Percentiles rank a stretch among this genome's conserved stretches.
Evolutionary conservation across 1,140 invertebrate genomes (phyloP).

Genomic region (Drosophila azteca): DNA sequence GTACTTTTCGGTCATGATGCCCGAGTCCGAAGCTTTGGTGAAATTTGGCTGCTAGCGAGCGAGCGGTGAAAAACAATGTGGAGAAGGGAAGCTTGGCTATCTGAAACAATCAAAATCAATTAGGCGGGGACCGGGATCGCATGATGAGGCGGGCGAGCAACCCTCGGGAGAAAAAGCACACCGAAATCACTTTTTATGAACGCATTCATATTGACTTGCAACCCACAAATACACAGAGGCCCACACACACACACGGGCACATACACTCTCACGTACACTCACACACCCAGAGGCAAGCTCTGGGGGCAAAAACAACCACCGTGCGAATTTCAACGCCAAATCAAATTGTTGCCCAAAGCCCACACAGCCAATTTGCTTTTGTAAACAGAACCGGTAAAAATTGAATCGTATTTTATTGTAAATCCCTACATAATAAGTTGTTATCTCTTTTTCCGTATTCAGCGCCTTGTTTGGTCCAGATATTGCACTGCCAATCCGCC

Average conservation of each 20-base stretch:
- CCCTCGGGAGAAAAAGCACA: not conserved
- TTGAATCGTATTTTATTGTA: constrained; percentile 5
- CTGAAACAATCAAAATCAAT: constrained; percentile 31
- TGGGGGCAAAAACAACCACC: constrained; percentile 65
- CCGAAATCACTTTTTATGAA: too few species aligned
- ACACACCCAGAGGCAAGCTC: too few species aligned
- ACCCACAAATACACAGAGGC: constrained; percentile 16
- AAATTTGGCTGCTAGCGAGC: constrained; percentile 1
- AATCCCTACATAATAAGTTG: constrained; percentile 14
- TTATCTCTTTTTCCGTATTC: constrained; percentile 21
- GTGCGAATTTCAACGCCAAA: constrained; percentile 50
- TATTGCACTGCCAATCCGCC: constrained; percentile 39
- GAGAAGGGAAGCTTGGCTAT: not conserved
- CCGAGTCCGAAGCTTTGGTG: constrained; percentile 28
- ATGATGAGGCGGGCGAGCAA: not conserved
- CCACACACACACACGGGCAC: constrained; percentile 20
- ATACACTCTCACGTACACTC: not conserved
- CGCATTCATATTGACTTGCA: constrained; percentile 14
- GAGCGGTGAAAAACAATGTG: constrained; percentile 3
- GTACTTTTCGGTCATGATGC: constrained; percentile 77
- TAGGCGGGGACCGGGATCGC: constrained; percentile 24
- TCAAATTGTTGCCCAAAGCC: constrained; percentile 53
- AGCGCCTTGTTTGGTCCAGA: constrained; percentile 16
- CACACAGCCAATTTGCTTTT: constrained; percentile 11
- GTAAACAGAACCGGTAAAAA: constrained; percentile 60